A percentile compares a stretch with the other conserved stretches of the same genome.
Evolutionary conservation across 2,888 invertebrate species (phyloP).

Genomic region (Pecten maximus): DNA sequence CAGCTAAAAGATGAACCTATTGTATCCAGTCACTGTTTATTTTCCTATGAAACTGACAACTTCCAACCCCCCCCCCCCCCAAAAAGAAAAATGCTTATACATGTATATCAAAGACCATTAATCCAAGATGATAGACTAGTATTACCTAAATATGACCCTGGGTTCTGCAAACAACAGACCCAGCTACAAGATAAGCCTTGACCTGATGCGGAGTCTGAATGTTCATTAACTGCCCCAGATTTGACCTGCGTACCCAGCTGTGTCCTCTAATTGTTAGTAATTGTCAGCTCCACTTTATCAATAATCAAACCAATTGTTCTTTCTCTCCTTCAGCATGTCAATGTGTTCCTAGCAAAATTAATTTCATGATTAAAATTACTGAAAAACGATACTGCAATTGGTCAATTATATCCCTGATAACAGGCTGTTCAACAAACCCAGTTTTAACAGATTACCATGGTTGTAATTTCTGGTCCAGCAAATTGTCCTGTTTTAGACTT

Average conservation of each 20-base stretch:
- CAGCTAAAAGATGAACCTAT: no score
- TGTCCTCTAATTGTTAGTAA: neutral
- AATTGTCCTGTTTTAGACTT: neutral
- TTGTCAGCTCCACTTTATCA: neutral
- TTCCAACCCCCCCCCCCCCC: no score
- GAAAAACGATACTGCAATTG: neutral
- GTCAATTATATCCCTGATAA: neutral
- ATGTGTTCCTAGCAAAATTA: neutral
- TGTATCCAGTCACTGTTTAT: no score
- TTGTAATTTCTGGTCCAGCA: neutral
- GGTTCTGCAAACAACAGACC: no score
- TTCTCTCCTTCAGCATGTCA: neutral
- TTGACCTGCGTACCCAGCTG: neutral
- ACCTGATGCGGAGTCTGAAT: no score
- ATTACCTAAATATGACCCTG: no score
- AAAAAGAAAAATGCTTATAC: no score
- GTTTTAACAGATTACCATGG: neutral
- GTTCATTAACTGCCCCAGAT: no score
- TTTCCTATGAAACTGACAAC: no score
- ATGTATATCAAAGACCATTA: no score
- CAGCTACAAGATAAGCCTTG: no score
- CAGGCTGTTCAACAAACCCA: neutral
- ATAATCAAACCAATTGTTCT: neutral
- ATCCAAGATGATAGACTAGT: no score
- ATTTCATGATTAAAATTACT: neutral